Evolutionary conservation across 1,140 invertebrate species (phyloP).

Genomic region (Hetaerina americana): DNA sequence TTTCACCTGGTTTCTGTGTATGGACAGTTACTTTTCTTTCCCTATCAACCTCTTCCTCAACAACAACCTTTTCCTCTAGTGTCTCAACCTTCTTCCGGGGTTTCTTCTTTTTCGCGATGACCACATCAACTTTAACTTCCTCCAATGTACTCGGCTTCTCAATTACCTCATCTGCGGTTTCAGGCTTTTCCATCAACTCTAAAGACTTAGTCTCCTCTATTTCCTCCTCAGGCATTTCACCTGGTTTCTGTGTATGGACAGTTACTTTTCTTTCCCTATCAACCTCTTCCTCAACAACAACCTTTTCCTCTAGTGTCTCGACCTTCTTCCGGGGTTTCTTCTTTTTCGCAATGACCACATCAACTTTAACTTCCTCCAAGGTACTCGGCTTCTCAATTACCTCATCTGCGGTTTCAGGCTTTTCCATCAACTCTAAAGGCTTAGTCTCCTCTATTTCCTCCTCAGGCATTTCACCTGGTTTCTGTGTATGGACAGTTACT

Average conservation of each 20-base stretch:
- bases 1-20: slow-evolving; percentile 16
- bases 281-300: slow-evolving; percentile 32
- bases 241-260: neutral
- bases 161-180: slow-evolving; percentile 12
- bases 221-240: slow-evolving; percentile 3
- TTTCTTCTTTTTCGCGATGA: no score
- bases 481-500: slow-evolving; percentile 15
- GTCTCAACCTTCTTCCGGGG: no score
- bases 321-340: slow-evolving; percentile 12
- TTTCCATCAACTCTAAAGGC: slow-evolving; percentile 3
- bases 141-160: slow-evolving; percentile 20
- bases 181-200: slow-evolving; percentile 15
- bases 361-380: no score
- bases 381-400: no score
- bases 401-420: slow-evolving; percentile 10
- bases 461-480: slow-evolving; percentile 8
- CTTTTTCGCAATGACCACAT: no score
- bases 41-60: no score
- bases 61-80: no score
- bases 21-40: slow-evolving; percentile 24
- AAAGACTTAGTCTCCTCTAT: slow-evolving; percentile 9
- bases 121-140: neutral
- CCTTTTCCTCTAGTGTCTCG: slow-evolving; percentile 9
- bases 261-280: slow-evolving; percentile 18
- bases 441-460: slow-evolving; percentile 13